Conservation (phyloP, 2,113 vertebrate species). For the Loxodonta africana region DNA sequence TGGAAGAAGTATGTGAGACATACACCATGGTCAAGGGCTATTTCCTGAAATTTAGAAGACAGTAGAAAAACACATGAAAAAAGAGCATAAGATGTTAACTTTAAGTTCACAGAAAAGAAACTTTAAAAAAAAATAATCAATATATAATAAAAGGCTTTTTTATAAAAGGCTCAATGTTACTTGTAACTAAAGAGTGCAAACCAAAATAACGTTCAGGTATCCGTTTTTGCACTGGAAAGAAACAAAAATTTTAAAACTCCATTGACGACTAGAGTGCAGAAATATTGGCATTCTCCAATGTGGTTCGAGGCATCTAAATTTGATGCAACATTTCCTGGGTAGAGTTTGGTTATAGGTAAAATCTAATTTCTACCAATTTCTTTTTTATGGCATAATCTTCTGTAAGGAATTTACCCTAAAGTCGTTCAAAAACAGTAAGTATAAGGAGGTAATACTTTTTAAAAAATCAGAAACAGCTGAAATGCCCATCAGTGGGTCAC, state of each 20-base stretch:
- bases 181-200: neutral
- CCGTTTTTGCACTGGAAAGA: neutral
- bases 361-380: neutral
- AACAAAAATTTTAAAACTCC: neutral
- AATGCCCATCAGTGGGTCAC: no score
- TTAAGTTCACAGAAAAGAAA: neutral
- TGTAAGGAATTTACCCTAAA: neutral
- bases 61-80: neutral
- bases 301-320: accelerated
- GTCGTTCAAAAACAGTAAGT: neutral
- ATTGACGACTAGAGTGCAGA: accelerated
- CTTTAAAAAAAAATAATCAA: no score
- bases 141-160: neutral
- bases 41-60: neutral
- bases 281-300: accelerated
- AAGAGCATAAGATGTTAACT: neutral
- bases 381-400: neutral
- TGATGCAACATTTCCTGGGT: neutral
- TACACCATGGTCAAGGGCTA: accelerated
- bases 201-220: neutral
- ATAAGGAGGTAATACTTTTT: neutral
- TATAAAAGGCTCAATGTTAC: neutral
- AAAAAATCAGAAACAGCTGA: neutral
- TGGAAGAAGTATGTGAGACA: neutral
- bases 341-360: neutral